These are phyloP conservation scores for Mythimna loreyi DNA, from an alignment of 2,888 invertebrate species.

Conservation along the genomic window DNA sequence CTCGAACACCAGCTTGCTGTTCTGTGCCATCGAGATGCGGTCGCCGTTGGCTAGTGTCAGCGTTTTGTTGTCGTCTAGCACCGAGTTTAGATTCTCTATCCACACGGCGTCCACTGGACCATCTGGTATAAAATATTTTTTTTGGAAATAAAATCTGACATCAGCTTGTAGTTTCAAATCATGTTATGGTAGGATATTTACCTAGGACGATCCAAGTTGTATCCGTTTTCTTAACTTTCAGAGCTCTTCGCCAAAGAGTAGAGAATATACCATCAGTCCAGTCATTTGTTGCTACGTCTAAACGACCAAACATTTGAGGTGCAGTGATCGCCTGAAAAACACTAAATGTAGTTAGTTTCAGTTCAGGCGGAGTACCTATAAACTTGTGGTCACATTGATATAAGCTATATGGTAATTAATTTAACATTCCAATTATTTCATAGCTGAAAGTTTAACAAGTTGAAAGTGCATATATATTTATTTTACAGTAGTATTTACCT, in stretches of 20 bases:
- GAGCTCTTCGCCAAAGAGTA: slow-evolving; percentile 95
- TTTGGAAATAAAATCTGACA: background rate
- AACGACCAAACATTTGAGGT: slow-evolving; percentile 97
- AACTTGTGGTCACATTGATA: background rate
- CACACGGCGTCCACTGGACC: slow-evolving; percentile 98
- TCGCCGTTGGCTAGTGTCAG: slow-evolving; percentile 97
- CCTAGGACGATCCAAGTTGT: slow-evolving; percentile 92
- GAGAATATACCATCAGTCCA: slow-evolving; percentile 99
- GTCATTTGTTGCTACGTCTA: slow-evolving; percentile 97
- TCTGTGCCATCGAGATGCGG: slow-evolving; percentile 96
- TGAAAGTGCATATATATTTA: background rate
- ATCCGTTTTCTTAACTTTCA: slow-evolving; percentile 94
- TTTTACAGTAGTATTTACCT: slow-evolving; percentile 83
- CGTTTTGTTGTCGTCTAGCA: slow-evolving; percentile 97
- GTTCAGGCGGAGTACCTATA: background rate
- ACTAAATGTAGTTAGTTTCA: background rate
- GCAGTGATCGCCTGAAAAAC: slow-evolving; percentile 94
- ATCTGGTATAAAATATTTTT: slow-evolving; percentile 82
- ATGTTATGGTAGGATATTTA: background rate
- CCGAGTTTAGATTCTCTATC: slow-evolving; percentile 98
- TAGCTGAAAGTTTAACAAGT: background rate
- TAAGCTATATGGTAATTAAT: background rate
- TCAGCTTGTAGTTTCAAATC: background rate
- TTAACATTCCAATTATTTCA: background rate
- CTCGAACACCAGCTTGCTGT: slow-evolving; percentile 96